A percentile compares a stretch with the other conserved stretches of the same genome.
These are phyloP conservation scores for Tinamus guttatus DNA, from an alignment of 2,113 vertebrate species.

Conservation along the genomic window DNA sequence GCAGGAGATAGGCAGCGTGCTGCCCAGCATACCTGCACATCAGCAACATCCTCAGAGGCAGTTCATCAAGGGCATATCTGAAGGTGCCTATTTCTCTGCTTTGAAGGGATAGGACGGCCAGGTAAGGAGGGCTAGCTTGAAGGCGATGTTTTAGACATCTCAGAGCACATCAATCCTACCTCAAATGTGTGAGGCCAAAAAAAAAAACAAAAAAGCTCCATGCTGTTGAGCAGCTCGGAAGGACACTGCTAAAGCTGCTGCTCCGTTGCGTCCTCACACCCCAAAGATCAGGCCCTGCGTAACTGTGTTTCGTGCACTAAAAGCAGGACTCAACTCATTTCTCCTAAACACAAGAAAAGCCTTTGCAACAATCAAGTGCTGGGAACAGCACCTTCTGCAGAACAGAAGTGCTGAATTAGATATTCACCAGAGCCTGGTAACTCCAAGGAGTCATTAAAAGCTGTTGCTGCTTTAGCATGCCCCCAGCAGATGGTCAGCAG, in stretches of 20 bases:
- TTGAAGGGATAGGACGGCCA: not conserved
- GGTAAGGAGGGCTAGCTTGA: not conserved
- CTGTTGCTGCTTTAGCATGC: not conserved
- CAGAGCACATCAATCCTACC: not conserved
- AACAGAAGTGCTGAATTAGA: not conserved
- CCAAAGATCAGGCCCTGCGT: not conserved
- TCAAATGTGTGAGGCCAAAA: not conserved
- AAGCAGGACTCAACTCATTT: not conserved
- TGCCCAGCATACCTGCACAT: not conserved
- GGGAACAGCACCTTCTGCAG: not conserved
- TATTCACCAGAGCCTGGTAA: not conserved
- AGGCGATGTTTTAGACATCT: not conserved
- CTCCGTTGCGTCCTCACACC: fast-evolving
- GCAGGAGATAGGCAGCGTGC: not conserved
- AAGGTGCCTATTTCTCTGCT: not conserved
- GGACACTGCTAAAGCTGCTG: not conserved
- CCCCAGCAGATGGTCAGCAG: conserved; percentile 9
- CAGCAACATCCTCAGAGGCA: not conserved
- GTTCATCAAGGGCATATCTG: not conserved
- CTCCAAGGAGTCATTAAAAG: not conserved
- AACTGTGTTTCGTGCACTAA: not conserved
- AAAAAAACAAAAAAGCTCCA: not conserved
- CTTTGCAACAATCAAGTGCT: not conserved
- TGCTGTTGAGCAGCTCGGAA: not conserved
- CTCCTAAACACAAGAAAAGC: not conserved